phyloP scores from a whole-genome alignment of 2,113 vertebrate genomes.

The Fukomys damarensis region DNA sequence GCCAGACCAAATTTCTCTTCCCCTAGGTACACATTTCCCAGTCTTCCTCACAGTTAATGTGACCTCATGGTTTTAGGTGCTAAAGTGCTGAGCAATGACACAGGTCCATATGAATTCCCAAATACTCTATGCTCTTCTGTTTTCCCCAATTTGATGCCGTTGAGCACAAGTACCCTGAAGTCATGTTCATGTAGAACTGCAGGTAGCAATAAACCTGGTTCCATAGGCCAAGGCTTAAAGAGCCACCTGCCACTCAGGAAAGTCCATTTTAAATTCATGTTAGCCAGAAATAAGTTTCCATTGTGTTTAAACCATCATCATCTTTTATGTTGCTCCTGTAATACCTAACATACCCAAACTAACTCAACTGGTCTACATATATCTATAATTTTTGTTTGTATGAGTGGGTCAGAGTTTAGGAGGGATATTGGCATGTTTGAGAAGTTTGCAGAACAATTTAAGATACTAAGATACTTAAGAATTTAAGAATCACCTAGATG shows the following conservation, averaged over 20 bases:
- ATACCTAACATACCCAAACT: not conserved
- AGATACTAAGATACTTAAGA: not conserved
- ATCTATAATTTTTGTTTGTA: not conserved
- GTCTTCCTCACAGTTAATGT: not conserved
- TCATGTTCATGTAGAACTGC: not conserved
- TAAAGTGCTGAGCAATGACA: not conserved
- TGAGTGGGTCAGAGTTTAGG: not conserved
- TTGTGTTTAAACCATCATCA: not conserved
- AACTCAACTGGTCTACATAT: not conserved
- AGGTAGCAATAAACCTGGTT: not conserved
- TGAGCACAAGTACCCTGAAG: not conserved
- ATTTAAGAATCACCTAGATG: not conserved
- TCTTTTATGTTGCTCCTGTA: not conserved
- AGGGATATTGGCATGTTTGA: not conserved
- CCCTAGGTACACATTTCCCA: not conserved
- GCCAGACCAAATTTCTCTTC: not conserved
- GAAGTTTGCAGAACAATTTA: not conserved
- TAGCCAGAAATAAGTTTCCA: not conserved
- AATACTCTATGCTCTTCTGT: not conserved
- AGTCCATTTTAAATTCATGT: not conserved
- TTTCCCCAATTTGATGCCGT: not conserved
- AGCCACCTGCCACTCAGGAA: not conserved
- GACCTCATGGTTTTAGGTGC: not conserved
- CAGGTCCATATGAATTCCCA: not conserved
- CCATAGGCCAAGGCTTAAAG: not conserved